Conservation (phyloP, 2,797 vertebrate genomes). For the Chloroceryle amazona region DNA sequence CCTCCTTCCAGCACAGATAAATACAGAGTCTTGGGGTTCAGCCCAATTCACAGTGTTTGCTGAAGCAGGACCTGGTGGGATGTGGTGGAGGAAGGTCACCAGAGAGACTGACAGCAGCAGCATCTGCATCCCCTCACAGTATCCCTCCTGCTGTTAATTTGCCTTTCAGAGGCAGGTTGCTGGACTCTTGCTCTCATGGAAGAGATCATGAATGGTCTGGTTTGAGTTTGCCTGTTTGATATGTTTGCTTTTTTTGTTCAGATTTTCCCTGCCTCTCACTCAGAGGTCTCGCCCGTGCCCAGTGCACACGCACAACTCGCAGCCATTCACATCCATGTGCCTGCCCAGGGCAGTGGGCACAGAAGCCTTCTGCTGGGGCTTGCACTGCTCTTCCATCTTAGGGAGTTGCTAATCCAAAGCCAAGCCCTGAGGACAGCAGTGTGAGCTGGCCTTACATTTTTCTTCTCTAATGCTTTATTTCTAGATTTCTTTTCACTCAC, state of each 20-base stretch:
- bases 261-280: neutral
- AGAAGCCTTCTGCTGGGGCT: neutral
- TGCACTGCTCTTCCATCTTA: rapidly evolving
- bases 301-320: rapidly evolving
- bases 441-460: neutral
- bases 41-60: neutral
- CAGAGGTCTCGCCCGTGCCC: neutral
- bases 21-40: neutral
- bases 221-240: neutral
- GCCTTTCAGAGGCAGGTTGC: neutral
- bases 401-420: neutral
- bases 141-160: neutral
- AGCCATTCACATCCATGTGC: rapidly evolving
- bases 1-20: neutral
- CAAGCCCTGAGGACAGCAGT: neutral
- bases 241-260: neutral
- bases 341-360: neutral
- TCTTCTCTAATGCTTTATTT: neutral
- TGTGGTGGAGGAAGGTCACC: neutral
- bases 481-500: neutral
- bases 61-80: neutral
- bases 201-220: neutral
- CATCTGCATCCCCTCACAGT: neutral
- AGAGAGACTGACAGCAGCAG: neutral
- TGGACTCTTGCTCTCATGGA: neutral